These are phyloP conservation scores for Microplitis demolitor DNA, from an alignment of 1,140 invertebrate genomes.

Conservation along the genomic window DNA sequence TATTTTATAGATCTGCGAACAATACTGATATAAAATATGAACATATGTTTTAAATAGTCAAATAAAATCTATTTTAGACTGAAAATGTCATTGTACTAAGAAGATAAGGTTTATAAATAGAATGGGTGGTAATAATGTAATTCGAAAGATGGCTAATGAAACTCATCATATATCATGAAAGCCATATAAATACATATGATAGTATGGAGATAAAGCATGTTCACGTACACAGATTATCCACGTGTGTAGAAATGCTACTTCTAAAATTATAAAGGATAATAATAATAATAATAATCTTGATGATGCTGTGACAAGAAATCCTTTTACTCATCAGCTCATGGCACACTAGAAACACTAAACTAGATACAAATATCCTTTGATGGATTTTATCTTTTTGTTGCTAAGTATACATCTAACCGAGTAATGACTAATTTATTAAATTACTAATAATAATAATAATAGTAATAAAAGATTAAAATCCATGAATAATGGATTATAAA, in stretches of 20 bases:
- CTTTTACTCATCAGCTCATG: background rate
- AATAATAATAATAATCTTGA: background rate
- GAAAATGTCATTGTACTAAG: slow-evolving; percentile 41
- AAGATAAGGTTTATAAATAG: slow-evolving; percentile 43
- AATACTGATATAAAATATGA: background rate
- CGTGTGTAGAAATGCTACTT: background rate
- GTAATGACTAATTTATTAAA: no score
- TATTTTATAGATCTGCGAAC: no score
- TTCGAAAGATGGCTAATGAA: slow-evolving; percentile 41
- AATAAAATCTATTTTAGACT: slow-evolving; percentile 22
- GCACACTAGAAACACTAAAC: no score
- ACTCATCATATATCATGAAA: slow-evolving; percentile 48
- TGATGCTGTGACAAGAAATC: background rate
- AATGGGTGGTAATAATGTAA: slow-evolving; percentile 47
- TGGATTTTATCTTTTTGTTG: no score
- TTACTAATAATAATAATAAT: no score
- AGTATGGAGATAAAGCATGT: background rate
- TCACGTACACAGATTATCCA: slow-evolving; percentile 19
- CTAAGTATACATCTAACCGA: no score
- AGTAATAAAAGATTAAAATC: no score
- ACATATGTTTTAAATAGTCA: background rate
- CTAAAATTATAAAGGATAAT: background rate
- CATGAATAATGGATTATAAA: no score
- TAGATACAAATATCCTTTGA: no score
- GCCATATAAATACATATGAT: slow-evolving; percentile 1